Evolutionary conservation across 2,113 vertebrate species (phyloP).

Genomic region (Corythoichthys haematopterus): DNA sequence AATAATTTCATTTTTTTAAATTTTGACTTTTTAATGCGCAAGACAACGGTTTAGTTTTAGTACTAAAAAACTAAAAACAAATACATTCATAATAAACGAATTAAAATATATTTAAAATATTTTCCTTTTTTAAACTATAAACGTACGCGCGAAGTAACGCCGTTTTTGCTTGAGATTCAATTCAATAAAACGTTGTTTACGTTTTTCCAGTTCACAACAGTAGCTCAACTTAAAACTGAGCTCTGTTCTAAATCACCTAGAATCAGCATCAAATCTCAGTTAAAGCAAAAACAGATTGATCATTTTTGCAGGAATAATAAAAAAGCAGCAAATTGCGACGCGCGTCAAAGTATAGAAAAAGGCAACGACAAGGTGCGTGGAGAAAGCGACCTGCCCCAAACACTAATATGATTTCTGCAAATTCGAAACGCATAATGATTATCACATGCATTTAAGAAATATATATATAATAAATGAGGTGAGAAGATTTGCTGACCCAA

Average conservation of each 20-base stretch:
- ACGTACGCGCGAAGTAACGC: not conserved
- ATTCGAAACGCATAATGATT: constrained; percentile 4
- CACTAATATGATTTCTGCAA: not conserved
- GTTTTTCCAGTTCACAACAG: not conserved
- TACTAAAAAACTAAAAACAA: too few species aligned
- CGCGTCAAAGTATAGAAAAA: not conserved
- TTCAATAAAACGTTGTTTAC: not conserved
- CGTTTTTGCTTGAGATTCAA: not conserved
- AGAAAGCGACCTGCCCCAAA: not conserved
- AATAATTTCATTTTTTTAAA: too few species aligned
- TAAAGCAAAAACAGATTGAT: not conserved
- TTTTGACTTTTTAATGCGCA: too few species aligned
- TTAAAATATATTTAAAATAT: not conserved
- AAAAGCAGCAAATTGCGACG: not conserved
- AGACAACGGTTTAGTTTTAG: too few species aligned
- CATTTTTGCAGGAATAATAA: too few species aligned
- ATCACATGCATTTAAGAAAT: constrained; percentile 26
- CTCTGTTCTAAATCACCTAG: too few species aligned
- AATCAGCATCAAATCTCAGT: not conserved
- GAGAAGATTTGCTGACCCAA: constrained; percentile 80
- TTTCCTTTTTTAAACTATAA: too few species aligned
- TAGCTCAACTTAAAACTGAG: not conserved
- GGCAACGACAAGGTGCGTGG: not conserved
- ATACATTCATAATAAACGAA: too few species aligned
- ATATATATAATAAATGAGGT: not conserved